Percentiles rank a stretch among this genome's conserved stretches.
Evolutionary conservation across 1,140 invertebrate genomes (phyloP).

Genomic region (Spodoptera litura): DNA sequence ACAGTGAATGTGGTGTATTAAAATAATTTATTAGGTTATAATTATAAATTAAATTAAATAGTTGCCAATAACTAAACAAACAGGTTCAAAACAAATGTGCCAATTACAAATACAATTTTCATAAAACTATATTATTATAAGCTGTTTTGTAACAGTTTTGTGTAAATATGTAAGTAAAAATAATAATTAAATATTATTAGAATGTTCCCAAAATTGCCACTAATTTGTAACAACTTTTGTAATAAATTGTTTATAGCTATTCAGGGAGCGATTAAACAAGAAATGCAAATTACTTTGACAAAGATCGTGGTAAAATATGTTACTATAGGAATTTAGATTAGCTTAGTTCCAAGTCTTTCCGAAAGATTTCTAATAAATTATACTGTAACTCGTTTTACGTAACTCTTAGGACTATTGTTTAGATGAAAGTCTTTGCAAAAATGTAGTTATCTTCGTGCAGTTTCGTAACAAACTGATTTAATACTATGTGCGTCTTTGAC

Average conservation of each 20-base stretch:
- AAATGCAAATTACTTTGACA: slow-evolving; percentile 45
- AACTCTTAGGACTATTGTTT: no score
- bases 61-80: slow-evolving; percentile 21
- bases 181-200: background rate
- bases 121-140: background rate
- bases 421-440: no score
- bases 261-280: slow-evolving; percentile 20
- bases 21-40: background rate
- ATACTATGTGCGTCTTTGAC: no score
- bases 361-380: no score
- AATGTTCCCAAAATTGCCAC: no score
- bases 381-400: no score
- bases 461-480: no score
- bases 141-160: background rate
- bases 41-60: slow-evolving; percentile 2
- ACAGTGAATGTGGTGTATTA: slow-evolving; percentile 10
- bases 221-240: slow-evolving; percentile 56
- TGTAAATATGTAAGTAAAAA: slow-evolving; percentile 6
- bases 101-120: background rate
- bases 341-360: no score
- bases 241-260: slow-evolving; percentile 55
- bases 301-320: slow-evolving; percentile 47
- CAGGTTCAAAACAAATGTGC: slow-evolving; percentile 2
- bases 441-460: no score
- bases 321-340: slow-evolving; percentile 7